These are phyloP conservation scores for Coregonus clupeaformis DNA, from an alignment of 2,113 vertebrate species.

Conservation along the genomic window DNA sequence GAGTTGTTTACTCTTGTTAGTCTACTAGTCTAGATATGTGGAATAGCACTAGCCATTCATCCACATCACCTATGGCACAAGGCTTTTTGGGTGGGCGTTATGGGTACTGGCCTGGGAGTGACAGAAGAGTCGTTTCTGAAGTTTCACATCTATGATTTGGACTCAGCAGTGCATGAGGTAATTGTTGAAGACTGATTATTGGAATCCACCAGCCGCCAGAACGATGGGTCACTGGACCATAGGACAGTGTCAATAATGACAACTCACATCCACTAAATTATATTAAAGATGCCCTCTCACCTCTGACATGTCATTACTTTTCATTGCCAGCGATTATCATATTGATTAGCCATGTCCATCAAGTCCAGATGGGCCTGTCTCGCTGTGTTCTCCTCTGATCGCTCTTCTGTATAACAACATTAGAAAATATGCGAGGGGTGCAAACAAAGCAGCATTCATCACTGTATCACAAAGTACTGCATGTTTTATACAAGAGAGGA, in stretches of 20 bases:
- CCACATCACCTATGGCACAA: no score
- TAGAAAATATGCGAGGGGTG: background rate
- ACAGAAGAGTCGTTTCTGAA: no score
- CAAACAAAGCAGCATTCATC: conserved; percentile 15
- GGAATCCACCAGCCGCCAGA: no score
- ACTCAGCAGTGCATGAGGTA: no score
- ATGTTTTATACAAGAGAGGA: background rate
- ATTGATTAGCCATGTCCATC: background rate
- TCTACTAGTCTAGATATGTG: no score
- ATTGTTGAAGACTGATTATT: no score
- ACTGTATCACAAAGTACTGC: background rate
- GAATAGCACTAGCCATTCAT: no score
- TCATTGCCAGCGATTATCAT: background rate
- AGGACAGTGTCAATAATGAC: background rate
- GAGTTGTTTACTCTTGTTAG: no score
- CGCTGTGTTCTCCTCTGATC: background rate
- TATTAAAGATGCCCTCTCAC: background rate
- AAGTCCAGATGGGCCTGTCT: background rate
- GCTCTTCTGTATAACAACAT: background rate
- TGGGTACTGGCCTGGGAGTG: no score
- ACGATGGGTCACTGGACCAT: no score
- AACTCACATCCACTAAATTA: background rate
- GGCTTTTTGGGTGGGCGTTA: no score
- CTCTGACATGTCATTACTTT: background rate
- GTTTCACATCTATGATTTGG: no score